Conservation (phyloP, 1,140 invertebrate species). For the Uloborus diversus region DNA sequence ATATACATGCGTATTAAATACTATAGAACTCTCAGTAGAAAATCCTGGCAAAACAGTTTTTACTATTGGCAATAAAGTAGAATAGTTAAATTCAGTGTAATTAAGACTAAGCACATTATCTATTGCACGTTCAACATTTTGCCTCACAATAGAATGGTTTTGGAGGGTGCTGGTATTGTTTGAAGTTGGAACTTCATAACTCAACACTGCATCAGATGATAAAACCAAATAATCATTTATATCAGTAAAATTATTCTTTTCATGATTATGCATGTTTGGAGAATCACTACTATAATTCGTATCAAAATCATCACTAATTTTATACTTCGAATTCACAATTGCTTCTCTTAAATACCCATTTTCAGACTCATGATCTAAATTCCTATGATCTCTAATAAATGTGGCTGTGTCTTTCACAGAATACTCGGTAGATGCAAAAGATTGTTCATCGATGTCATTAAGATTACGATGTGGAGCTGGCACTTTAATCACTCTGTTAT, state of each 20-base stretch:
- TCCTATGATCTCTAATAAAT: conserved; percentile 11
- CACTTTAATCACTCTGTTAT: not conserved
- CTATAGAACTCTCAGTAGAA: not conserved
- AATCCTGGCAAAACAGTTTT: not conserved
- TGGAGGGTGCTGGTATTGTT: not conserved
- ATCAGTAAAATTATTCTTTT: conserved; percentile 39
- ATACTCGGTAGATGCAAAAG: not conserved
- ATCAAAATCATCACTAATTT: not conserved
- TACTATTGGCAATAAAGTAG: not conserved
- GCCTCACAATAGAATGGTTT: not conserved
- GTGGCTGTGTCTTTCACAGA: not conserved
- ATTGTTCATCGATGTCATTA: not conserved
- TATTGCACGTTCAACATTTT: not conserved
- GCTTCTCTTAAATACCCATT: not conserved
- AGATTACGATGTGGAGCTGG: not conserved
- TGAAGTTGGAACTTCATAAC: conserved; percentile 3
- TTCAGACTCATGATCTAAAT: not conserved
- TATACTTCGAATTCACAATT: not conserved
- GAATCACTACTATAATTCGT: not conserved
- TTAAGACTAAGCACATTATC: conserved; percentile 6
- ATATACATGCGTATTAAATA: conserved; percentile 6
- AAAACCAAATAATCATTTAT: not conserved
- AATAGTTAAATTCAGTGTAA: not conserved
- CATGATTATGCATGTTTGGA: not conserved
- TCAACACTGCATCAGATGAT: conserved; percentile 37